These are phyloP conservation scores for Virgularia gustaviana DNA, from an alignment of 92 coral and sea anemone genomes.

Conservation along the genomic window DNA sequence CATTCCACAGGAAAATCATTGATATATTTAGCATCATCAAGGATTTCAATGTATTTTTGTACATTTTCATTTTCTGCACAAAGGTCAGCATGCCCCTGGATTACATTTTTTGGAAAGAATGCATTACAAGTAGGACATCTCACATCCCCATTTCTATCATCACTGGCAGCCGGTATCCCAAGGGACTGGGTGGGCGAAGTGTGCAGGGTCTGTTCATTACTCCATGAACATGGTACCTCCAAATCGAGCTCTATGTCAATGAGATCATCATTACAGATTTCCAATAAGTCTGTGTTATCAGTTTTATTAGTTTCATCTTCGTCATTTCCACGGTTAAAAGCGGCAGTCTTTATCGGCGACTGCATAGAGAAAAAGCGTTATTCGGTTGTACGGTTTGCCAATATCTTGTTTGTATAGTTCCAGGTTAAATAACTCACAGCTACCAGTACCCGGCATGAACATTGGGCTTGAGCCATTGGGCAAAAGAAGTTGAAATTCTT, in stretches of 20 bases:
- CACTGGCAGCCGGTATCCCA: not conserved
- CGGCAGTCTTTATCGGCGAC: conserved; percentile 14
- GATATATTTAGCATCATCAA: not conserved
- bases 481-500: conserved; percentile 32
- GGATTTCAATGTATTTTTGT: not conserved
- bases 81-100: conserved; percentile 34
- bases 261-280: too few species aligned
- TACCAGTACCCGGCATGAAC: conserved; percentile 24
- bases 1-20: not conserved
- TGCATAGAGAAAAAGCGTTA: conserved; percentile 35
- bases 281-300: not conserved
- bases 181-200: not conserved
- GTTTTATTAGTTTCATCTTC: not conserved
- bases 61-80: conserved; percentile 42
- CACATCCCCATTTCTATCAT: not conserved
- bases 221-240: too few species aligned
- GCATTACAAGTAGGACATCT: conserved; percentile 45
- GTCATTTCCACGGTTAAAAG: not conserved
- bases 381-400: conserved; percentile 30
- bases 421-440: conserved; percentile 25
- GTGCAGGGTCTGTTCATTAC: too few species aligned
- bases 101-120: conserved; percentile 23
- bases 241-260: too few species aligned
- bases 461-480: conserved; percentile 29
- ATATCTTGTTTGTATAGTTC: conserved; percentile 1